phyloP scores from a whole-genome alignment of 1,140 invertebrate species.

The Procambarus clarkii region DNA sequence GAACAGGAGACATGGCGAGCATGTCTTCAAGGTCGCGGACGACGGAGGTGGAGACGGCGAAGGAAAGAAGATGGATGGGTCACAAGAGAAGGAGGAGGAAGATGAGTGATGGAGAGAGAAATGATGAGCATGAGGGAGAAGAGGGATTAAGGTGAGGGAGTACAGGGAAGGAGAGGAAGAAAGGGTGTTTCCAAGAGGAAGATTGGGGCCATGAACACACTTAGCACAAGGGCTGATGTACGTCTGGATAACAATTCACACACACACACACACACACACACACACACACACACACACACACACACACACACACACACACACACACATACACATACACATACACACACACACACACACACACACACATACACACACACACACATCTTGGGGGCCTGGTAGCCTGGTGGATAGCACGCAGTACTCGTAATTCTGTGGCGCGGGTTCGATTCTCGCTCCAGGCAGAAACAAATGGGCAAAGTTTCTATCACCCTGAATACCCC shows the following conservation, averaged over 20 bases:
- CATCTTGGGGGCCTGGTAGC: too few relatives aligned
- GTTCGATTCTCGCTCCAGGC: too few relatives aligned
- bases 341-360: too few relatives aligned
- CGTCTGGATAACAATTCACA: background rate
- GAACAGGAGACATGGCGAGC: background rate
- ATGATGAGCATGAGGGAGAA: background rate
- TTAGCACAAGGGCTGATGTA: background rate
- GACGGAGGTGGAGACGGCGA: background rate
- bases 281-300: conserved; percentile 9
- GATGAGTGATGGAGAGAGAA: background rate
- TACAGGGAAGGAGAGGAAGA: background rate
- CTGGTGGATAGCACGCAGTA: too few relatives aligned
- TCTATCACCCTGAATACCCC: too few relatives aligned
- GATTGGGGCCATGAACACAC: background rate
- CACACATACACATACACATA: too few relatives aligned
- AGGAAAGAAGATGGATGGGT: background rate
- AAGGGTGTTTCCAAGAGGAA: background rate
- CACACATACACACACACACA: too few relatives aligned
- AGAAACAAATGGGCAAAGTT: too few relatives aligned
- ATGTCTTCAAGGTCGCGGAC: background rate
- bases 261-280: background rate
- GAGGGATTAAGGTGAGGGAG: too few relatives aligned
- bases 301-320: conserved; percentile 4
- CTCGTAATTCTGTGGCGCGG: too few relatives aligned
- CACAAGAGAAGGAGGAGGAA: background rate